phyloP scores from a whole-genome alignment of 2,888 invertebrate species.

The Agriopis leucophaearia region DNA sequence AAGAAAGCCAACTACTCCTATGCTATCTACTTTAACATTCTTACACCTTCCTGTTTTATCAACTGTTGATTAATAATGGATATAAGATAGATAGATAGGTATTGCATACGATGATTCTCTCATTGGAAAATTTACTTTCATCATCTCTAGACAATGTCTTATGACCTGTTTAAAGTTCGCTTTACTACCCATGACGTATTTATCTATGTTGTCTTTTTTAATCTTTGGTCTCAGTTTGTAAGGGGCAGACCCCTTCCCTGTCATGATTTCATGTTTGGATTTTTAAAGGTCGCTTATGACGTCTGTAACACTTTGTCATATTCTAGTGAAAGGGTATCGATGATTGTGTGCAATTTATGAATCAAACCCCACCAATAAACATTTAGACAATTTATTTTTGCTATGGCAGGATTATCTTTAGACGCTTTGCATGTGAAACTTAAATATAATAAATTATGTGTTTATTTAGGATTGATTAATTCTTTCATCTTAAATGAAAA shows the following conservation, averaged over 20 bases:
- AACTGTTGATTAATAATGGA: no score
- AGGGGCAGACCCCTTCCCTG: conserved; percentile 14
- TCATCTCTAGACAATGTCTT: background rate
- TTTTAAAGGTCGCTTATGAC: conserved; percentile 18
- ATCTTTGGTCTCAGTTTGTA: background rate
- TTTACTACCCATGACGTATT: conserved; percentile 10
- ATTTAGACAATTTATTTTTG: background rate
- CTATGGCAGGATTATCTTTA: background rate
- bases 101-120: background rate
- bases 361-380: conserved; percentile 1
- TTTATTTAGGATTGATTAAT: no score
- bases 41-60: no score
- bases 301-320: conserved; percentile 27
- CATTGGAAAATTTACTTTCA: conserved; percentile 2
- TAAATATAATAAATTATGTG: no score
- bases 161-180: conserved; percentile 1
- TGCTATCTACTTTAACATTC: no score
- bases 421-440: no score
- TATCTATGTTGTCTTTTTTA: no score
- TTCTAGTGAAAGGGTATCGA: conserved; percentile 2
- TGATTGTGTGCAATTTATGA: conserved; percentile 10
- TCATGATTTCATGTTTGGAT: background rate
- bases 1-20: no score
- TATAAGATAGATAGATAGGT: no score
- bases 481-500: no score